Evolutionary conservation across 2,888 invertebrate species (phyloP).

Genomic region (Eupithecia tripunctaria): DNA sequence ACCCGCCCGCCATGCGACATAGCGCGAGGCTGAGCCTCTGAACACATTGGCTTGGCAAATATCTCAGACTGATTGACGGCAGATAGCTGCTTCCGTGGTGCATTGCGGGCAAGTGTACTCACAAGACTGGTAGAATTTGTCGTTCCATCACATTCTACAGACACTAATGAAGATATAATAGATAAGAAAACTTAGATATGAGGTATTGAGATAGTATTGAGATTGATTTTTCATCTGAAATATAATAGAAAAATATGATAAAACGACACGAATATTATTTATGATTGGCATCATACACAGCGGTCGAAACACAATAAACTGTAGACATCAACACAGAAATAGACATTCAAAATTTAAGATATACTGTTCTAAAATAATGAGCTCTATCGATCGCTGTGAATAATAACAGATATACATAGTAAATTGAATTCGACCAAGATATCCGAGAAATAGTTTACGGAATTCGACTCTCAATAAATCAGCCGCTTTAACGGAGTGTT

Average conservation of each 20-base stretch:
- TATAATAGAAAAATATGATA: neutral
- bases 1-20: neutral
- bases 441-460: neutral
- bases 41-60: slow-evolving; percentile 8
- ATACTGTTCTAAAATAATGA: neutral
- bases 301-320: neutral
- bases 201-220: neutral
- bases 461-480: neutral
- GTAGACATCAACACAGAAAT: neutral
- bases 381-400: neutral
- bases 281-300: neutral
- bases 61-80: neutral
- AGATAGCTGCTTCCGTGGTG: neutral
- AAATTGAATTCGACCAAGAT: neutral
- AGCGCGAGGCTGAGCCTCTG: neutral
- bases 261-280: neutral
- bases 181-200: neutral
- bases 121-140: neutral
- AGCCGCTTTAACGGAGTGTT: neutral
- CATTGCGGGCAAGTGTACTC: neutral
- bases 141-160: neutral
- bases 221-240: neutral
- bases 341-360: neutral
- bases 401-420: neutral
- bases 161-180: neutral